Conservation (phyloP, 2,113 vertebrate genomes). For the Hemiscyllium ocellatum region DNA sequence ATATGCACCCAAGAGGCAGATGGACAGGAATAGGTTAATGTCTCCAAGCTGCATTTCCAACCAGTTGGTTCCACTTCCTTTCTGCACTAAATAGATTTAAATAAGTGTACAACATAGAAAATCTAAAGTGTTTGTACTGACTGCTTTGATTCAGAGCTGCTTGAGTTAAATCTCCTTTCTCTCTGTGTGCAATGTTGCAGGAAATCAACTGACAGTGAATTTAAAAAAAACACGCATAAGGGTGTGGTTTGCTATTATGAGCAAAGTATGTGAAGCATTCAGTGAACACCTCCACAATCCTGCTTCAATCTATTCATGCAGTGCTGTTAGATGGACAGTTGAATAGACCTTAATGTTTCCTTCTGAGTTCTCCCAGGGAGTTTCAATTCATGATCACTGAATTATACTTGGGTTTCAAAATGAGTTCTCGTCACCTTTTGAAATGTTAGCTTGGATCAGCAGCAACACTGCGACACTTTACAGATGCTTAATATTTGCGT, state of each 20-base stretch:
- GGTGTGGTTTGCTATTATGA: neutral
- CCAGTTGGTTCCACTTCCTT: neutral
- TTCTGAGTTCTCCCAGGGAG: neutral
- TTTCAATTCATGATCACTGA: too few species aligned
- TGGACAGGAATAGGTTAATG: neutral
- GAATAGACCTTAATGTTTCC: neutral
- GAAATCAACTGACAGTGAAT: neutral
- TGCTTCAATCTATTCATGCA: neutral
- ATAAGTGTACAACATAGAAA: neutral
- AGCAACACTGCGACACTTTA: neutral
- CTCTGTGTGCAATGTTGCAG: neutral
- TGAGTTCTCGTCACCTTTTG: neutral
- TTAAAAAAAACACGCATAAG: neutral
- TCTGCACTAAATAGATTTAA: neutral
- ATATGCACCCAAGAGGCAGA: neutral
- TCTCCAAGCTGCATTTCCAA: too few species aligned
- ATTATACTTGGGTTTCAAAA: neutral
- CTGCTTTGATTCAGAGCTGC: neutral
- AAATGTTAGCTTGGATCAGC: neutral
- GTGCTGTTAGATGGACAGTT: too few species aligned
- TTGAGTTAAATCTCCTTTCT: neutral
- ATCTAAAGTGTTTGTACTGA: neutral
- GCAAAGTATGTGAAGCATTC: slow-evolving; percentile 24
- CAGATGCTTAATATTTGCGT: neutral
- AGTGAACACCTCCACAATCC: neutral